Evolutionary conservation across 2,113 vertebrate species (phyloP), one percentile per base, ranked within the genome.

Genomic region (Crotalus horridus): DNA sequence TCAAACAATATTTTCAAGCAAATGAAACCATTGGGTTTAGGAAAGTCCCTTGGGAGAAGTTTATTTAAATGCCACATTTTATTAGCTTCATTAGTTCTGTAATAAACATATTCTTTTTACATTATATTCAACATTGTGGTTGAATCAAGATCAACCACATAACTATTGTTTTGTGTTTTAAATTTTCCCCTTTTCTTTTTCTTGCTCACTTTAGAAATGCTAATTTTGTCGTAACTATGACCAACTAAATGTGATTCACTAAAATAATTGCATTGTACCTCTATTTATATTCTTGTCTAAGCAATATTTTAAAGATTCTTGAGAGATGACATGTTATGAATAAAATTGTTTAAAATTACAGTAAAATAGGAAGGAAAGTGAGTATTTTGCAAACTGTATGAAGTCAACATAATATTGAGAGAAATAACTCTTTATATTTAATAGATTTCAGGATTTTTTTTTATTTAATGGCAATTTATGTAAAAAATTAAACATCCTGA

Each of bases 1-100:
- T 95, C 95, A 96, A 93, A 93, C 89, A 88, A 94, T 96, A 93
- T 94, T 95, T 95, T n/a, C 89, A 93, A 94, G 96, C 95, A 95
- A 95, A 20, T 7, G 95, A 93, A 95, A 96, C 93, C 95, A 97
- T 95, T 85, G 95, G 95, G 91, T 93, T 87, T 58, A 74, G 69
- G 53, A 92, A 89, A 92, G 94, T 88, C 48, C 48, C 89, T 74
- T 74, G 29, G 13, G 64, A n/a, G 64, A 6, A 74, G 5, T n/a
- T 33, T 74, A 74, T 33, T 74, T 74, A 33, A 33, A 74, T 17
- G n/a, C n/a, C 64, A 33, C n/a, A 17, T 74, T 74, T 74, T 33
- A 74, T 74, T 74, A 33, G n/a, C 13, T 74, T 29, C 13, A 74
- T 74, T 74, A 17, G 64, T 74, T 17, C 64, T 74, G n/a, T 69